Percentiles rank a stretch among this genome's conserved stretches.
Conservation (phyloP, 2,113 vertebrate genomes). For the Columbina picui region DNA sequence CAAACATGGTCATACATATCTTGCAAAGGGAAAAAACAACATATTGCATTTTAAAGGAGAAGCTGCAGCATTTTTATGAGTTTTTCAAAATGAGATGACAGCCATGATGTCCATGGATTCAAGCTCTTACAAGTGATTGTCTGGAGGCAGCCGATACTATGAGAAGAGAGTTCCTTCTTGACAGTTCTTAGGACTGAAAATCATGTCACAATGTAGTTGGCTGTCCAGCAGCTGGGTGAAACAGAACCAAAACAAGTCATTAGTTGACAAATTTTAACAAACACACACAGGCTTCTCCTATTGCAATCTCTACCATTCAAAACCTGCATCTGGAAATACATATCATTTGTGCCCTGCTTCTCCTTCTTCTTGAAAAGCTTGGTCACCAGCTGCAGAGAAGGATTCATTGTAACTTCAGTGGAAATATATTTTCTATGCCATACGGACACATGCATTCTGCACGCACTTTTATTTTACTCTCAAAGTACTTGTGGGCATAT, state of each 20-base stretch:
- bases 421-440: not conserved
- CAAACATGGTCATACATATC: constrained; percentile 21
- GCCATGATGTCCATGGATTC: constrained; percentile 48
- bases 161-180: constrained; percentile 53
- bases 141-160: constrained; percentile 59
- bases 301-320: not conserved
- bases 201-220: constrained; percentile 93
- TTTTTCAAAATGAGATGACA: constrained; percentile 68
- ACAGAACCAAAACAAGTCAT: not conserved
- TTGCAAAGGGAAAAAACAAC: constrained; percentile 53
- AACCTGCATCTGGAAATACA: accelerated
- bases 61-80: constrained; percentile 47
- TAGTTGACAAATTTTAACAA: not conserved
- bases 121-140: constrained; percentile 71
- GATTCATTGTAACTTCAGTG: not conserved
- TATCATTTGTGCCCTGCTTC: not conserved
- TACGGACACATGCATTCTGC: not conserved
- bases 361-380: not conserved
- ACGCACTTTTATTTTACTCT: not conserved
- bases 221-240: constrained; percentile 88
- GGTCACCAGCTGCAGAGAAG: not conserved
- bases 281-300: not conserved
- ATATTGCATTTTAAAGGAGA: constrained; percentile 64
- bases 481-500: not conserved
- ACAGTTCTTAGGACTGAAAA: constrained; percentile 20